These are phyloP conservation scores for Ladona fulva DNA, from an alignment of 1,140 invertebrate species.

Conservation along the genomic window DNA sequence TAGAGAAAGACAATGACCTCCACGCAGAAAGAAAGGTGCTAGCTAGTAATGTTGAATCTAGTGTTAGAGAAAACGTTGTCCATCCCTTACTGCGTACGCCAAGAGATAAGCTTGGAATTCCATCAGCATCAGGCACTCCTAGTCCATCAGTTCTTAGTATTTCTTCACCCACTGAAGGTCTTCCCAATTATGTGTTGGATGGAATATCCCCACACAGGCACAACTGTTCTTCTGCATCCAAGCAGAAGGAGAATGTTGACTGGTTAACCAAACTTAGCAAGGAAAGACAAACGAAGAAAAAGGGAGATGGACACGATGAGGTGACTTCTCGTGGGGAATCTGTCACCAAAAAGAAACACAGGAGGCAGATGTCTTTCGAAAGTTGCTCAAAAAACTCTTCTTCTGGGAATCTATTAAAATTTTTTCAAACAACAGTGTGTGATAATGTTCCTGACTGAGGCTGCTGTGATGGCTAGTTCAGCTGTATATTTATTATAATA, in stretches of 20 bases:
- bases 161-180: conserved; percentile 58
- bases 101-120: not conserved
- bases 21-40: conserved; percentile 14
- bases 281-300: conserved; percentile 33
- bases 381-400: not conserved
- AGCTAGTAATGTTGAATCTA: conserved; percentile 22
- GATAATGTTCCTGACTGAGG: not conserved
- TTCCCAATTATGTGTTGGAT: conserved; percentile 66
- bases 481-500: no score
- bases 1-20: conserved; percentile 24
- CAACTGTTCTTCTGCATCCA: conserved; percentile 56
- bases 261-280: conserved; percentile 61
- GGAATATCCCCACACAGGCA: conserved; percentile 63
- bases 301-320: not conserved
- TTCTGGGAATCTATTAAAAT: not conserved
- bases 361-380: not conserved
- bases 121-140: not conserved
- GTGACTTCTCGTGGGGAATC: not conserved
- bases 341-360: not conserved
- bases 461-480: no score
- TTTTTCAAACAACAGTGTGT: not conserved
- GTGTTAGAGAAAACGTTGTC: not conserved
- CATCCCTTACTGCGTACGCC: not conserved
- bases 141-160: conserved; percentile 15
- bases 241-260: conserved; percentile 52